These are phyloP conservation scores for Ericerus pela DNA, from an alignment of 1,140 invertebrate genomes.

Conservation along the genomic window DNA sequence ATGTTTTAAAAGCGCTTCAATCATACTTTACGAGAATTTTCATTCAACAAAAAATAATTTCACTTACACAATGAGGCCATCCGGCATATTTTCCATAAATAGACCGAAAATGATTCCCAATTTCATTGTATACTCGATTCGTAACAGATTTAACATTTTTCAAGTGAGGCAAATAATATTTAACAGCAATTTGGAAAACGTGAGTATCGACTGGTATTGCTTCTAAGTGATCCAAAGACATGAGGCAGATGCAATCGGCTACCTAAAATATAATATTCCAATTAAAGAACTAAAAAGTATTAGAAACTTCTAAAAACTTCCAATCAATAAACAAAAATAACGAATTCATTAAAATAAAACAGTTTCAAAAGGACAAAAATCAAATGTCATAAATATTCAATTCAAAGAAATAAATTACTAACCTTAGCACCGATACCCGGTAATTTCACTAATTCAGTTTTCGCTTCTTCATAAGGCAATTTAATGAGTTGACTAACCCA, in stretches of 20 bases:
- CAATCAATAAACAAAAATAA: not conserved
- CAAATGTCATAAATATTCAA: constrained; percentile 16
- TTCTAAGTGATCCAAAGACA: constrained; percentile 80
- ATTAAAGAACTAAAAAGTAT: not conserved
- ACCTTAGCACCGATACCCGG: constrained; percentile 81
- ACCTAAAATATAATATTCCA: constrained; percentile 42
- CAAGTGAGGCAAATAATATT: constrained; percentile 68
- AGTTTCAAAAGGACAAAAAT: not conserved
- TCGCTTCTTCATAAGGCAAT: constrained; percentile 55
- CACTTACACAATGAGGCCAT: constrained; percentile 82
- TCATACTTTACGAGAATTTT: not conserved
- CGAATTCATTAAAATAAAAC: not conserved
- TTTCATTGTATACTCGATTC: constrained; percentile 66
- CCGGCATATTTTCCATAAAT: constrained; percentile 79
- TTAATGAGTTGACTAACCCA: constrained; percentile 57
- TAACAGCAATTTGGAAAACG: constrained; percentile 77
- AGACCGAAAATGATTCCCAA: constrained; percentile 61
- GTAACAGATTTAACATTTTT: constrained; percentile 63
- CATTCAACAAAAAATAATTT: constrained; percentile 13
- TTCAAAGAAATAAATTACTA: constrained; percentile 20
- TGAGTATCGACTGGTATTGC: constrained; percentile 93
- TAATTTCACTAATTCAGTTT: constrained; percentile 53
- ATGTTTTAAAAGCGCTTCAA: not conserved
- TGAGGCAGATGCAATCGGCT: constrained; percentile 95
- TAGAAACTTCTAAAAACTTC: not conserved